Evolutionary conservation across 2,888 invertebrate genomes (phyloP).

Genomic region (Patella depressa): DNA sequence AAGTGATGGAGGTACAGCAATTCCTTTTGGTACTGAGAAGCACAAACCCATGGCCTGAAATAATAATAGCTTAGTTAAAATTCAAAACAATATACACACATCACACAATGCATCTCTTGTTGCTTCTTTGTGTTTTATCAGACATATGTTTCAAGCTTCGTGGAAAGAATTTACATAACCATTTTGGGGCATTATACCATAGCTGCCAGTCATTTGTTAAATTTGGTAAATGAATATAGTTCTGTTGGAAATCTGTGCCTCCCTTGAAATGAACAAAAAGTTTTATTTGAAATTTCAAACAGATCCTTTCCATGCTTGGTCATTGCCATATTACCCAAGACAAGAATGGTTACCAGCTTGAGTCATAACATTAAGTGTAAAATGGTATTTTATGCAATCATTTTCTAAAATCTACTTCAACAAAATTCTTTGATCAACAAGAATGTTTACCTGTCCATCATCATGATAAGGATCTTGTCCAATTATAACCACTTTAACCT

Average conservation of each 20-base stretch:
- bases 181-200: too few relatives aligned
- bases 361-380: too few relatives aligned
- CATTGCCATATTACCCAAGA: background rate
- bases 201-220: too few relatives aligned
- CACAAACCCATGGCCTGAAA: constrained; percentile 66
- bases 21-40: constrained; percentile 62
- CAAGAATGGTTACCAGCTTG: too few relatives aligned
- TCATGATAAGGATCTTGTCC: constrained; percentile 70
- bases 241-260: background rate
- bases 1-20: constrained; percentile 58
- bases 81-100: too few relatives aligned
- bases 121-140: too few relatives aligned
- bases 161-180: too few relatives aligned
- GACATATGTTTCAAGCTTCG: too few relatives aligned
- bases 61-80: background rate
- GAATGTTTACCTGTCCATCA: constrained; percentile 58
- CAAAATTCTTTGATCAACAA: background rate
- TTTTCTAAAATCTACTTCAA: too few relatives aligned
- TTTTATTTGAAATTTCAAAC: background rate
- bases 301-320: background rate
- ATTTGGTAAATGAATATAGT: too few relatives aligned
- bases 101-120: too few relatives aligned
- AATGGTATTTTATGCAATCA: too few relatives aligned
- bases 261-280: constrained; percentile 9
- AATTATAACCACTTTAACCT: constrained; percentile 65